Conservation (phyloP, 1,140 invertebrate species). For the Drosophila littoralis region DNA sequence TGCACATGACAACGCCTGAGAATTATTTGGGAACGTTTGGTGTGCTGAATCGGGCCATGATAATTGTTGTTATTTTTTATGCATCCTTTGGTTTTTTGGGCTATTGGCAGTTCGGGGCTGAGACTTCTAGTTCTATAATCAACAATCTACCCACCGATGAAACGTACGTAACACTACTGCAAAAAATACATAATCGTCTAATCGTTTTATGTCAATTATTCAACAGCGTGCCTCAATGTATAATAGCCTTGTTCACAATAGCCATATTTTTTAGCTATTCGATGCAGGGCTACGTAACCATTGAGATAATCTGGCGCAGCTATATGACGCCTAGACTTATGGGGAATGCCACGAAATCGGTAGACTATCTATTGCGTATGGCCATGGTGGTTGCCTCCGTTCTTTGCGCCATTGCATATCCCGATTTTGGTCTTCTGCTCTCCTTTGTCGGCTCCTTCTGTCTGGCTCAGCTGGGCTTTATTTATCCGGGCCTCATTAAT, state of each 20-base stretch:
- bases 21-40: slow-evolving; percentile 52
- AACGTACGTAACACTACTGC: slow-evolving; percentile 22
- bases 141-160: slow-evolving; percentile 52
- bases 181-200: too few relatives aligned
- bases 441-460: slow-evolving; percentile 63
- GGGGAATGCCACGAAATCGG: neutral
- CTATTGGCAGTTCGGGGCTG: slow-evolving; percentile 56
- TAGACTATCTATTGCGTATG: slow-evolving; percentile 50
- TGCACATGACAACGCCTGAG: slow-evolving; percentile 41
- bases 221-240: slow-evolving; percentile 32
- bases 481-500: slow-evolving; percentile 57
- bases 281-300: slow-evolving; percentile 47
- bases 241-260: slow-evolving; percentile 32
- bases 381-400: slow-evolving; percentile 58
- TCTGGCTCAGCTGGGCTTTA: slow-evolving; percentile 57
- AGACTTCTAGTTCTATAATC: slow-evolving; percentile 38
- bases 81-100: slow-evolving; percentile 54
- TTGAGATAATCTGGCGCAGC: slow-evolving; percentile 54
- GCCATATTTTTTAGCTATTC: slow-evolving; percentile 58
- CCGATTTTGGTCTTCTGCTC: slow-evolving; percentile 53
- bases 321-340: slow-evolving; percentile 38
- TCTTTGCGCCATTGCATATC: slow-evolving; percentile 56
- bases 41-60: slow-evolving; percentile 55
- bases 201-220: neutral
- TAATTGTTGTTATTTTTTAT: slow-evolving; percentile 41